Conservation (phyloP, 1,140 invertebrate genomes). For the Leptinotarsa defecta region DNA sequence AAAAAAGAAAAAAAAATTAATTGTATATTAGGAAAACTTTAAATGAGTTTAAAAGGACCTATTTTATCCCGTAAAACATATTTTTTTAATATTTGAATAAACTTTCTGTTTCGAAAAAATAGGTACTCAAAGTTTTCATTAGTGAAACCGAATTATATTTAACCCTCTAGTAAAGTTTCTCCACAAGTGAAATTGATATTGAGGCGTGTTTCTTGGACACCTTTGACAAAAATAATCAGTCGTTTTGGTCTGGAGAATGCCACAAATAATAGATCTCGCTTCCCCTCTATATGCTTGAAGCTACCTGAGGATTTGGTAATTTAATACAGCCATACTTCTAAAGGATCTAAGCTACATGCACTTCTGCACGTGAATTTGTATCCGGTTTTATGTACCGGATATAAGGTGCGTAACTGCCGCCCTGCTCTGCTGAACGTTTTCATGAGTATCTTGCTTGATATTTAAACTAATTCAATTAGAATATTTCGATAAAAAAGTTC, state of each 20-base stretch:
- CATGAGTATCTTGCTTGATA: background rate
- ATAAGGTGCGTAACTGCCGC: conserved; percentile 26
- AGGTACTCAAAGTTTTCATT: no score
- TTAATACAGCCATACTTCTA: conserved; percentile 6
- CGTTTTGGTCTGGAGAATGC: background rate
- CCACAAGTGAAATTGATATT: no score
- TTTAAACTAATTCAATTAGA: background rate
- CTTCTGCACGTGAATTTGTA: conserved; percentile 24
- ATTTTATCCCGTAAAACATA: no score
- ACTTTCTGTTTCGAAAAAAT: no score
- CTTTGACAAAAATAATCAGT: no score
- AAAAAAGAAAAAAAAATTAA: no score
- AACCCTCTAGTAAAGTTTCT: no score
- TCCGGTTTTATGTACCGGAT: conserved; percentile 27
- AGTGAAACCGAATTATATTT: no score
- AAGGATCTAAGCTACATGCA: conserved; percentile 10
- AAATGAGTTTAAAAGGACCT: no score
- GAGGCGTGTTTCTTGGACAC: no score
- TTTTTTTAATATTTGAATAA: no score
- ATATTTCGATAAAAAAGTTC: background rate
- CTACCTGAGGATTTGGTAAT: conserved; percentile 25
- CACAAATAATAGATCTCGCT: background rate
- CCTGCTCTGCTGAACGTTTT: background rate
- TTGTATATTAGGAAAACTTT: no score
- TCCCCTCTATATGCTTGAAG: background rate